These are phyloP conservation scores for Erethizon dorsatum DNA, from an alignment of 2,797 vertebrate species.

Conservation along the genomic window DNA sequence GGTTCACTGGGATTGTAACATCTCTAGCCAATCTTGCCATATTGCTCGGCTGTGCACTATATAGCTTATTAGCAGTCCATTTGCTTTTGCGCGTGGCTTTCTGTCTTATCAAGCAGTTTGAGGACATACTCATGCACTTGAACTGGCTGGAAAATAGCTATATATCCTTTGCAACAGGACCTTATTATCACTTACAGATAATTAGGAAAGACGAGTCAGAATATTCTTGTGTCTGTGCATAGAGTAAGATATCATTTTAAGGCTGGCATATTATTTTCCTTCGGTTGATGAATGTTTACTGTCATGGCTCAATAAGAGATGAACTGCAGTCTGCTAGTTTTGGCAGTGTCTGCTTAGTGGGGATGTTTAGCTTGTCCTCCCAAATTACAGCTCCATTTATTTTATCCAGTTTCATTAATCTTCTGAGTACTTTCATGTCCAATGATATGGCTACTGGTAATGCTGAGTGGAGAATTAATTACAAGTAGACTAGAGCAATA, in stretches of 20 bases:
- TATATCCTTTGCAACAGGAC: constrained; percentile 9
- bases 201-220: constrained; percentile 79
- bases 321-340: constrained; percentile 86
- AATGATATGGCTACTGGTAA: constrained; percentile 80
- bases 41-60: constrained; percentile 66
- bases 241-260: constrained; percentile 82
- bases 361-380: constrained; percentile 84
- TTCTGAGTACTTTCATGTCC: constrained; percentile 83
- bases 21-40: constrained; percentile 55
- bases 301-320: constrained; percentile 86
- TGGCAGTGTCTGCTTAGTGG: constrained; percentile 85
- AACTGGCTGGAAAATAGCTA: constrained; percentile 70
- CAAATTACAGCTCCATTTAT: constrained; percentile 87
- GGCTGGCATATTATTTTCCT: constrained; percentile 84
- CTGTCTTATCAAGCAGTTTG: constrained; percentile 76
- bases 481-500: constrained; percentile 77
- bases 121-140: constrained; percentile 50
- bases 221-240: constrained; percentile 74
- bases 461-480: constrained; percentile 83
- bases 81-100: constrained; percentile 75
- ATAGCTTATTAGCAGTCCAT: constrained; percentile 77
- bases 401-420: constrained; percentile 88
- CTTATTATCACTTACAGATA: constrained; percentile 80
- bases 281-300: constrained; percentile 88
- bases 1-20: constrained; percentile 48